These are phyloP conservation scores for Xenopus laevis DNA, from an alignment of 2,113 vertebrate species.

Conservation along the genomic window DNA sequence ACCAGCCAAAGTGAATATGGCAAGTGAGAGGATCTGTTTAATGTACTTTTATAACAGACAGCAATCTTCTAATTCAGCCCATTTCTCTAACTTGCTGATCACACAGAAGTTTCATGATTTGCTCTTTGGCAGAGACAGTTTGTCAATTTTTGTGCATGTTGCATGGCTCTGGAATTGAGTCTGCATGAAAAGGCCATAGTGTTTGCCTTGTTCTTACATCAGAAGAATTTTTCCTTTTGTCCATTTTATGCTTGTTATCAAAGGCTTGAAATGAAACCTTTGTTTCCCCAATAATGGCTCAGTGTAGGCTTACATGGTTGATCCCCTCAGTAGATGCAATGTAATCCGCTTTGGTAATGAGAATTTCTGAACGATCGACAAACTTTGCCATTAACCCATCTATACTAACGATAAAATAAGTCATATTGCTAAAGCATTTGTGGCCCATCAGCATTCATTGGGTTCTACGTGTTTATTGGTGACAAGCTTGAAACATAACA, in stretches of 20 bases:
- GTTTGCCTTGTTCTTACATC: constrained; percentile 76
- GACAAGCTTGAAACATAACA: constrained; percentile 43
- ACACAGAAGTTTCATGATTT: constrained; percentile 59
- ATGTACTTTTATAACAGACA: constrained; percentile 50
- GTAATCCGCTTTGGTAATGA: constrained; percentile 85
- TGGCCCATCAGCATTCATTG: constrained; percentile 33
- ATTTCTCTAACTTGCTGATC: constrained; percentile 54
- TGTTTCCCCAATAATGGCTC: constrained; percentile 81
- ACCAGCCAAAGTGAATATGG: not conserved
- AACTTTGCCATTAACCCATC: constrained; percentile 75
- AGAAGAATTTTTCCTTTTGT: constrained; percentile 82
- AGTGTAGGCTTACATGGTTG: constrained; percentile 80
- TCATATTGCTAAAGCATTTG: constrained; percentile 60
- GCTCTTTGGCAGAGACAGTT: constrained; percentile 57
- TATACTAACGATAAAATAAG: constrained; percentile 67
- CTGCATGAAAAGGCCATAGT: constrained; percentile 73
- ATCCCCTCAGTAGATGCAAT: constrained; percentile 78
- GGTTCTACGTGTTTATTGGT: too few species aligned
- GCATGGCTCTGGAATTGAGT: constrained; percentile 60
- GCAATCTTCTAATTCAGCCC: constrained; percentile 49
- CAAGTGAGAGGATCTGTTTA: constrained; percentile 47
- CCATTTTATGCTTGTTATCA: constrained; percentile 79
- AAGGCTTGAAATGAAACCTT: constrained; percentile 84
- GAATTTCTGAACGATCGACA: constrained; percentile 79
- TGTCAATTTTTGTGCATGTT: constrained; percentile 61